Evolutionary conservation across 2,113 vertebrate genomes (phyloP), one percentile per base, ranked within the genome.

Genomic region (Cephalopterus ornatus): DNA sequence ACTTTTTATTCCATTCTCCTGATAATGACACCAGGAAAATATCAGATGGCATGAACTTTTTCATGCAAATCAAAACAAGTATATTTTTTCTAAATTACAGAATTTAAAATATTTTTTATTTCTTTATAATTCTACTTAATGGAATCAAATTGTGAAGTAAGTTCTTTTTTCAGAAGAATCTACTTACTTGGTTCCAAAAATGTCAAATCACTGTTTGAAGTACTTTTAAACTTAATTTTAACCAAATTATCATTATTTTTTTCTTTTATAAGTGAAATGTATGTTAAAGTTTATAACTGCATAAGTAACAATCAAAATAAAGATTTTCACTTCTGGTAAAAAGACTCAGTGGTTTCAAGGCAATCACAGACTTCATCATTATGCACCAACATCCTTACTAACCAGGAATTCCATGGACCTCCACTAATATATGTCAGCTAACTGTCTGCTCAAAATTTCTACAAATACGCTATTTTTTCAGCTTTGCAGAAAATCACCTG

Each of bases 21-120:
- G 11, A 8, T 33, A 58, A 56, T 70, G 77, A 66, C 6, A 32
- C 4, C 30, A 81, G 28, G 21, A 93, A 81, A 41, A 81, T 14
- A 44, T 14, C 32, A 81, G 50, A 27, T 24, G 3, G 5, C 7
- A 15, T 24, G 12, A 58, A 6, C 16, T 18, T 74, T 41, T 66
- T 41, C 1, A 7, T 9, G 20, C 1, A 6, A 90, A 56, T 41
- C 22, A 85, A 61, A 73, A 18, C 0, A 0, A 58, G 15, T 4
- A 39, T 11, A 7, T 47, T 46, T 11, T 58, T 49, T 11, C 33
- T 30, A 30, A 72, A 59, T 56, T 68, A 63, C 3, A 65, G n/a
- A 27, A 41, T 49, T 89, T 39, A 35, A 0, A 30, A 5, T 33
- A 16, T 12, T n/a, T 72, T 47, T 30, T 12, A 33, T 65, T 35